Conservation (phyloP, 2,888 invertebrate species). For the Torymus aiolomorphi region DNA sequence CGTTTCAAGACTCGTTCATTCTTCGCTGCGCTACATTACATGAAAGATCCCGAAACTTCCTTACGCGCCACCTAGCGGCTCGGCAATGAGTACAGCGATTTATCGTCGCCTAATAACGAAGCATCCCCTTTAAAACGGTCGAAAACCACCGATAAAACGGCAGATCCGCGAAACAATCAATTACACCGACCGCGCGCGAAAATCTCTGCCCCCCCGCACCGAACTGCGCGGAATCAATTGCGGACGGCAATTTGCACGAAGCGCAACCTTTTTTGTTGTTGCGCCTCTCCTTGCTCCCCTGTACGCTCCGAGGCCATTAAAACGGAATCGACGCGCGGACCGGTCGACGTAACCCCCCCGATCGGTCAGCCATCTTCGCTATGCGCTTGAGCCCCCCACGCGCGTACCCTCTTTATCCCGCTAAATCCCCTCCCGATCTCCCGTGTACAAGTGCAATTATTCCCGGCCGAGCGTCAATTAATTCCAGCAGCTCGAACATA, state of each 20-base stretch:
- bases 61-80: no score
- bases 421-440: conserved; percentile 29
- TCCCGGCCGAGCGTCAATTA: conserved; percentile 47
- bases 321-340: conserved; percentile 9
- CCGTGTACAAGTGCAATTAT: conserved; percentile 47
- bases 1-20: no score
- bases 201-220: no score
- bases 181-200: conserved; percentile 2
- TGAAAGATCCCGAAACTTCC: no score
- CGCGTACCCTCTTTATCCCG: conserved; percentile 43
- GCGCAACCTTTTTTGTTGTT: not conserved
- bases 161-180: not conserved
- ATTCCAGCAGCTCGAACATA: conserved; percentile 46
- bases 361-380: conserved; percentile 32
- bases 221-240: conserved; percentile 13
- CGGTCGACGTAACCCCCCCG: conserved; percentile 16
- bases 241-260: not conserved
- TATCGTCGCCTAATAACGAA: no score
- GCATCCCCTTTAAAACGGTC: no score
- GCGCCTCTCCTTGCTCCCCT: not conserved
- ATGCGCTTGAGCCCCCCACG: not conserved
- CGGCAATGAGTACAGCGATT: no score
- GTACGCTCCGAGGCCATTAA: conserved; percentile 19
- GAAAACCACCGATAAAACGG: no score
- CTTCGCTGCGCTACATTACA: no score